phyloP scores from a whole-genome alignment of 2,797 vertebrate genomes.

The Myotis pilosus region DNA sequence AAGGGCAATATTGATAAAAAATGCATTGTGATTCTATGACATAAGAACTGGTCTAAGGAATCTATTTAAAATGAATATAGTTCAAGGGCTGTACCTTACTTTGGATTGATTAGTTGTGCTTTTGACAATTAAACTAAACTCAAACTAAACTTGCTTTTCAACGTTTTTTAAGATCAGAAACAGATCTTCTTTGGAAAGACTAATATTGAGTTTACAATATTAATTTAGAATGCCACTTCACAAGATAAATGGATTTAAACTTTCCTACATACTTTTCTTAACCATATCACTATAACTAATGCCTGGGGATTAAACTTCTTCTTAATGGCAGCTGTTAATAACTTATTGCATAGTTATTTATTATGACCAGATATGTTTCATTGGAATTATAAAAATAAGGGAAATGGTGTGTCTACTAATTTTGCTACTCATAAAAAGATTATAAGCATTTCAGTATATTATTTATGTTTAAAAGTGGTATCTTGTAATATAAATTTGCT shows the following conservation, averaged over 20 bases:
- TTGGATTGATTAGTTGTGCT: neutral
- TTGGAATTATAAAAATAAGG: neutral
- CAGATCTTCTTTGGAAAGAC: neutral
- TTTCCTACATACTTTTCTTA: neutral
- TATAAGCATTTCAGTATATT: neutral
- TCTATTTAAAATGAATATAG: neutral
- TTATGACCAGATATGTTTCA: neutral
- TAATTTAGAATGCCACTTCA: neutral
- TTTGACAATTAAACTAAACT: neutral
- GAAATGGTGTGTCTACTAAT: neutral
- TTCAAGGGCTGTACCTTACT: neutral
- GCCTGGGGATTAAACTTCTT: neutral
- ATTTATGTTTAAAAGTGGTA: neutral
- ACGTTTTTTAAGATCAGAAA: neutral
- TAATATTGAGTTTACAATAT: neutral
- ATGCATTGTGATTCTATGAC: neutral
- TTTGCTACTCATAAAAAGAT: neutral
- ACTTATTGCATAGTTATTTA: neutral
- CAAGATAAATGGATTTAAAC: neutral
- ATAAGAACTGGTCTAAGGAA: neutral
- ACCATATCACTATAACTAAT: neutral
- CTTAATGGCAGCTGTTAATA: neutral
- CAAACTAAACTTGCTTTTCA: conserved; percentile 35
- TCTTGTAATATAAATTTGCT: neutral
- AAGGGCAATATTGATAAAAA: neutral